Evolutionary conservation across 2,113 vertebrate genomes (phyloP).

Genomic region (Aldabrachelys gigantea): DNA sequence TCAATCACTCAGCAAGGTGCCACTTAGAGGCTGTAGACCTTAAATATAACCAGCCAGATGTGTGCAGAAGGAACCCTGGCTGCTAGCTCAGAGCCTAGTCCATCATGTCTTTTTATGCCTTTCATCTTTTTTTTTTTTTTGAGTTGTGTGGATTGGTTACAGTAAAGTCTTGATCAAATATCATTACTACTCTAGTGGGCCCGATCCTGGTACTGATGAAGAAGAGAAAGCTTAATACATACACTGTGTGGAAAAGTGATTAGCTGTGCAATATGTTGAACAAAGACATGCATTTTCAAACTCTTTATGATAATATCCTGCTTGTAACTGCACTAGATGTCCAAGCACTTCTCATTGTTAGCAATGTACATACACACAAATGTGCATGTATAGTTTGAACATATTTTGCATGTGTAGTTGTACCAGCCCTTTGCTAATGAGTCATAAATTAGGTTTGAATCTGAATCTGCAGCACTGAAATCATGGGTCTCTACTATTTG

Average conservation of each 20-base stretch:
- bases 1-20: slow-evolving; percentile 49
- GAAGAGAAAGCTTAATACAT: neutral
- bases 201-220: slow-evolving; percentile 8
- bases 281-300: neutral
- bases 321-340: rapidly evolving
- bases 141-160: neutral
- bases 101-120: slow-evolving; percentile 17
- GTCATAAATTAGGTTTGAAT: neutral
- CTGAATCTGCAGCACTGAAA: rapidly evolving
- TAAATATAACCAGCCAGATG: slow-evolving; percentile 44
- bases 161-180: neutral
- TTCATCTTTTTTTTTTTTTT: neutral
- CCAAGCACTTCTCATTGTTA: neutral
- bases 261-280: neutral
- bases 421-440: neutral
- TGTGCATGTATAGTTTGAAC: neutral
- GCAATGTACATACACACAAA: neutral
- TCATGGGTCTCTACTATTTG: neutral
- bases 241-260: neutral
- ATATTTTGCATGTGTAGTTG: neutral
- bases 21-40: slow-evolving; percentile 29
- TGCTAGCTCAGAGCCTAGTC: slow-evolving; percentile 14
- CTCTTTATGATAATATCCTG: neutral
- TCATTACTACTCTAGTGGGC: neutral
- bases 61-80: slow-evolving; percentile 40